These are phyloP conservation scores for Gnathonemus longibarbis DNA, from an alignment of 2,113 vertebrate genomes.

Conservation along the genomic window DNA sequence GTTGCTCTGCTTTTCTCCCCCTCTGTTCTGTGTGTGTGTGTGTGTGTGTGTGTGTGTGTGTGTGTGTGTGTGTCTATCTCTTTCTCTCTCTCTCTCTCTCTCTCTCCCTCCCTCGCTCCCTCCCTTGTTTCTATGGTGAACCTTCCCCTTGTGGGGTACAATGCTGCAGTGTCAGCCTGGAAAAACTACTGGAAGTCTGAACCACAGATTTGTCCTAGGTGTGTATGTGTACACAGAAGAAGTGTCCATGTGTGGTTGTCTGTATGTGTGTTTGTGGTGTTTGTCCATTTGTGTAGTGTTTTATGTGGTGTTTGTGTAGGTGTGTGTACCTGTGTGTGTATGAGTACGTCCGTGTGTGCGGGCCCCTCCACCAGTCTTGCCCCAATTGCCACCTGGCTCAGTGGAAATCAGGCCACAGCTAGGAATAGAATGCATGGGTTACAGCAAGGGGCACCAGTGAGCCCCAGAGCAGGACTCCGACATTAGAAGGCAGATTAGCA, in stretches of 20 bases:
- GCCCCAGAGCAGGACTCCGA: neutral
- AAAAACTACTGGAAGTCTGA: neutral
- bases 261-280: neutral
- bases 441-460: neutral
- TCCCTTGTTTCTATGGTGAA: neutral
- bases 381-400: neutral
- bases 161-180: neutral
- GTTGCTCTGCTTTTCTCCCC: neutral
- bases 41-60: neutral
- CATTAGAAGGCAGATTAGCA: neutral
- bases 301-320: neutral
- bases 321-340: neutral
- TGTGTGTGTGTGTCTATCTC: neutral
- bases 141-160: neutral
- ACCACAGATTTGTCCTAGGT: neutral
- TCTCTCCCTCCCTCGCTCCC: neutral
- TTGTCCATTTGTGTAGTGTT: neutral
- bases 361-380: neutral
- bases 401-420: neutral
- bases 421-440: slow-evolving; percentile 11
- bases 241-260: neutral
- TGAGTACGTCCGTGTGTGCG: neutral
- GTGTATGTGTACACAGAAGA: neutral
- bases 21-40: neutral
- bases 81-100: neutral